These are phyloP conservation scores for Drosophila aldrichi DNA, from an alignment of 2,888 invertebrate genomes.

Conservation along the genomic window DNA sequence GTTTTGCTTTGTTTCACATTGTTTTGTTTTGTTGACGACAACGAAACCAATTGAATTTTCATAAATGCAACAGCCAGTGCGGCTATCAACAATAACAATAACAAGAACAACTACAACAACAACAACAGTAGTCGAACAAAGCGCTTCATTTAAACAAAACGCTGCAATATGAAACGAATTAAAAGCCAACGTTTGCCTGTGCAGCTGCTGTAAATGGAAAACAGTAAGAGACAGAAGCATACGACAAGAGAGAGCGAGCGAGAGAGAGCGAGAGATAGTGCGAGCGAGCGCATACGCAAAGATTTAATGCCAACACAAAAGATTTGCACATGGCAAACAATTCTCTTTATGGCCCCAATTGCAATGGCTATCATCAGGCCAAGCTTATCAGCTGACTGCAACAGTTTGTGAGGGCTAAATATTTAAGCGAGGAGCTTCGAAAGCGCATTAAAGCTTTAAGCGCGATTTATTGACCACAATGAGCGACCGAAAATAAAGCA, in stretches of 20 bases:
- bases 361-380: conserved; percentile 42
- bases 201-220: conserved; percentile 13
- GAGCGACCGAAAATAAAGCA: not conserved
- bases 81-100: conserved; percentile 57
- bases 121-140: conserved; percentile 47
- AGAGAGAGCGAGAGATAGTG: not conserved
- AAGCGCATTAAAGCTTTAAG: conserved; percentile 7
- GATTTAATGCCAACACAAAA: conserved; percentile 66
- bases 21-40: conserved; percentile 64
- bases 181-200: conserved; percentile 61
- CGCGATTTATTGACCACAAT: not conserved
- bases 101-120: conserved; percentile 18
- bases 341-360: conserved; percentile 61
- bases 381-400: conserved; percentile 60
- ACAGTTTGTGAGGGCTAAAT: conserved; percentile 26
- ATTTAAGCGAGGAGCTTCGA: conserved; percentile 9
- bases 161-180: conserved; percentile 79
- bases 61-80: conserved; percentile 63
- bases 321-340: conserved; percentile 69
- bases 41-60: conserved; percentile 76
- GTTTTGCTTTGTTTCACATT: conserved; percentile 38
- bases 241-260: not conserved
- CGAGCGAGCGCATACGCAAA: conserved; percentile 20
- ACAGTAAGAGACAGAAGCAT: not conserved
- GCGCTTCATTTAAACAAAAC: conserved; percentile 75